A percentile compares a stretch with the other conserved stretches of the same genome.
Evolutionary conservation across 2,113 vertebrate genomes (phyloP).

Genomic region (Eublepharis macularius): DNA sequence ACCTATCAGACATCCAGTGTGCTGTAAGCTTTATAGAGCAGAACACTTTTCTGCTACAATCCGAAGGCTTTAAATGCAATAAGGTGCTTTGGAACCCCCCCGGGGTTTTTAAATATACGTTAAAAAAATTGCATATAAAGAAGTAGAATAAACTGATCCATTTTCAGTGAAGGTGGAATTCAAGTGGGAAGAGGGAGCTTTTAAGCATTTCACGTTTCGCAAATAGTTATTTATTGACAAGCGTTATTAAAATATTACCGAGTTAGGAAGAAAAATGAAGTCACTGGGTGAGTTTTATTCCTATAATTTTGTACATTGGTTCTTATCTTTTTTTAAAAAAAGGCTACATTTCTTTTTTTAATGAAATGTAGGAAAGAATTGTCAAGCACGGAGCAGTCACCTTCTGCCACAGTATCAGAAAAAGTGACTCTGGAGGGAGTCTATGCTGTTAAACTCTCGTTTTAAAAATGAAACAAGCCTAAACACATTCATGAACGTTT

Average conservation of each 20-base stretch:
- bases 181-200: slow-evolving; percentile 45
- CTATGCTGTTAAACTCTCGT: too few relatives aligned
- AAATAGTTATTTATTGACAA: slow-evolving; percentile 37
- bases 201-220: background rate
- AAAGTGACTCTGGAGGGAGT: background rate
- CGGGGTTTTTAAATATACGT: slow-evolving; percentile 61
- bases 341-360: background rate
- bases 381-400: background rate
- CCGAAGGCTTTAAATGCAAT: slow-evolving; percentile 76
- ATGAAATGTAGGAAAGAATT: background rate
- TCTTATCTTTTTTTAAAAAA: background rate
- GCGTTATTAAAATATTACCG: background rate
- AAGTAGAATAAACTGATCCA: slow-evolving; percentile 48
- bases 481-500: background rate
- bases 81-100: slow-evolving; percentile 70
- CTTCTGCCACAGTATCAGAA: background rate
- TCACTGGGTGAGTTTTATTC: background rate
- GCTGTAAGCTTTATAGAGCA: slow-evolving; percentile 76
- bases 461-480: background rate
- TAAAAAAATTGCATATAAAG: slow-evolving; percentile 33
- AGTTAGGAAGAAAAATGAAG: background rate
- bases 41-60: slow-evolving; percentile 75
- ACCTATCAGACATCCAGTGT: slow-evolving; percentile 75
- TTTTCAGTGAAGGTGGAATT: slow-evolving; percentile 43
- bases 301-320: background rate